These are phyloP conservation scores for Plemyria rubiginata DNA, from an alignment of 2,888 invertebrate genomes.

Conservation along the genomic window DNA sequence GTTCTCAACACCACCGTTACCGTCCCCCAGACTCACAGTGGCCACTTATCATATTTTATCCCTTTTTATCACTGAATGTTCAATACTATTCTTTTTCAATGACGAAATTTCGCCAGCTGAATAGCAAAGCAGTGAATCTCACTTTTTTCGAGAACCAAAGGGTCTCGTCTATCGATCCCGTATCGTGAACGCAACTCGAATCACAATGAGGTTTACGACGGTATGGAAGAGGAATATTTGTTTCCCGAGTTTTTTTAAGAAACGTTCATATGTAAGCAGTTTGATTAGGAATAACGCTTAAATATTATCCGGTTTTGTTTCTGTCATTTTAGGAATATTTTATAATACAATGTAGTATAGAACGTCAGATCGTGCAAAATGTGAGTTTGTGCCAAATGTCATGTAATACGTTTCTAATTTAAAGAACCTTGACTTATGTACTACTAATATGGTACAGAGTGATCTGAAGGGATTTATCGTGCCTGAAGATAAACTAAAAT, in stretches of 20 bases:
- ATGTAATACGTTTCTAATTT: too few relatives aligned
- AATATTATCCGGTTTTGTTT: conserved; percentile 23
- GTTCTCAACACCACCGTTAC: conserved; percentile 37
- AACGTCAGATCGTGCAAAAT: too few relatives aligned
- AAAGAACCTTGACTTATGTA: too few relatives aligned
- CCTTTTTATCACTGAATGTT: conserved; percentile 67
- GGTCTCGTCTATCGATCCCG: conserved; percentile 73
- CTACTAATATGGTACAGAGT: too few relatives aligned
- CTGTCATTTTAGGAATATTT: not conserved
- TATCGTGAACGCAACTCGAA: conserved; percentile 65
- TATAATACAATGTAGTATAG: too few relatives aligned
- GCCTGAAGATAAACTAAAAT: too few relatives aligned
- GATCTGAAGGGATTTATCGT: too few relatives aligned
- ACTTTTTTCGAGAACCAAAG: conserved; percentile 62
- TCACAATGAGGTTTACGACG: conserved; percentile 65
- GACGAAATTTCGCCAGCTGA: conserved; percentile 68
- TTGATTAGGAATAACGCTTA: conserved; percentile 39
- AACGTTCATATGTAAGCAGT: conserved; percentile 52
- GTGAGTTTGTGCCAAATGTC: too few relatives aligned
- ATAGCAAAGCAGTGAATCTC: conserved; percentile 70
- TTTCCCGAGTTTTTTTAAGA: conserved; percentile 48
- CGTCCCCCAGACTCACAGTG: conserved; percentile 30
- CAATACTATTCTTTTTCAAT: conserved; percentile 73
- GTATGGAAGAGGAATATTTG: conserved; percentile 55
- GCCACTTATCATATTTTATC: conserved; percentile 59